Evolutionary conservation across 2,797 vertebrate species (phyloP).

Genomic region (Geotrypetes seraphini): DNA sequence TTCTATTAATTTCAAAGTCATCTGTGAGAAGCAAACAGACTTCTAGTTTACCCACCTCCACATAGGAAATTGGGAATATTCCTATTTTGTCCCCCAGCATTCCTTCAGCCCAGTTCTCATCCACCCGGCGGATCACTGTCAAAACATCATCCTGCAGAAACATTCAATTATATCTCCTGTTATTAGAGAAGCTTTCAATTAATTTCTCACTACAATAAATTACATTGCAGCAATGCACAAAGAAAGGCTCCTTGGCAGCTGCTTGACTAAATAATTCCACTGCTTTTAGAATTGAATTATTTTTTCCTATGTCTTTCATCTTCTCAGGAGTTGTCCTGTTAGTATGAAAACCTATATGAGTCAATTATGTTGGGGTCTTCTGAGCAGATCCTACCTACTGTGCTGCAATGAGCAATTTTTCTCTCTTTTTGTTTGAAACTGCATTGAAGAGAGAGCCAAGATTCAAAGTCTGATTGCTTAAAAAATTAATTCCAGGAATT

Average conservation of each 20-base stretch:
- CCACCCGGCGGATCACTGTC: constrained; percentile 94
- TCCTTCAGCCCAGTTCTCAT: constrained; percentile 98
- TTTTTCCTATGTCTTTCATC: neutral
- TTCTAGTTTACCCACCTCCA: constrained; percentile 89
- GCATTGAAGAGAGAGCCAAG: no score
- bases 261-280: neutral
- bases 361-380: neutral
- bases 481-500: no score
- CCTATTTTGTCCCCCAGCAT: constrained; percentile 98
- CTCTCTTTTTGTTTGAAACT: neutral
- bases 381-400: neutral
- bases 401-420: neutral
- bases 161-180: constrained; percentile 18
- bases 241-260: neutral
- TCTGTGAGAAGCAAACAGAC: no score
- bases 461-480: no score
- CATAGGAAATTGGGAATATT: constrained; percentile 97
- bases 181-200: constrained; percentile 8
- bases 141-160: constrained; percentile 84
- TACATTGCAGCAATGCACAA: neutral
- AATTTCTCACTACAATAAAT: constrained; percentile 2
- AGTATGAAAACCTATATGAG: neutral
- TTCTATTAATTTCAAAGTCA: no score
- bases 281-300: neutral
- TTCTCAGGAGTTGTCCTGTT: constrained; percentile 1